Conservation (phyloP, 2,797 vertebrate species). For the Gallinago solitaria region DNA sequence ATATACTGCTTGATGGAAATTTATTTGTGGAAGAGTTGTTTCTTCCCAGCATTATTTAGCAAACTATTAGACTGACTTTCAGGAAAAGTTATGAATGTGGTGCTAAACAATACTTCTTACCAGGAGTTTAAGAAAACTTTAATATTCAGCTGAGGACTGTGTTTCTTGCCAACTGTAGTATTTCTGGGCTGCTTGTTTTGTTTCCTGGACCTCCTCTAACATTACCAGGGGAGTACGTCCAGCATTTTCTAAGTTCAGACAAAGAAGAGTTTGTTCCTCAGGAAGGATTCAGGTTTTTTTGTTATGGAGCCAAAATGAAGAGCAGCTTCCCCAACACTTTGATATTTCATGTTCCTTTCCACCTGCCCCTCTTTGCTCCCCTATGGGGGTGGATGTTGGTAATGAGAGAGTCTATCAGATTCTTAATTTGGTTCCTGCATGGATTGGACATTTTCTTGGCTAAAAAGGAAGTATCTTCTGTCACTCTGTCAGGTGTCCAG, state of each 20-base stretch:
- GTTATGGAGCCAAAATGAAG: background rate
- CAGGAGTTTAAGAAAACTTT: background rate
- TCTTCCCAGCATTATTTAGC: background rate
- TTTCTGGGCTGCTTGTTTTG: background rate
- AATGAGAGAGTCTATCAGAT: background rate
- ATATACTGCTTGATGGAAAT: background rate
- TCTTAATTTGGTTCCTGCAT: background rate
- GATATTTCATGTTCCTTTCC: background rate
- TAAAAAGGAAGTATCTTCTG: background rate
- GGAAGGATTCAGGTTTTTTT: background rate
- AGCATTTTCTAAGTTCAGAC: background rate
- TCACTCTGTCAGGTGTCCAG: background rate
- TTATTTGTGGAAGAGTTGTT: background rate
- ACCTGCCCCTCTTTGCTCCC: rapidly evolving
- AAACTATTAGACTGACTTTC: background rate
- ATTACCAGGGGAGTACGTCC: background rate
- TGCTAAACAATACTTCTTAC: background rate
- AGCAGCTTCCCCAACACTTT: background rate
- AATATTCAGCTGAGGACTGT: background rate
- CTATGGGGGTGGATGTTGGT: background rate
- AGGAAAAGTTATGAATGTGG: background rate
- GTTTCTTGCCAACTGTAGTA: background rate
- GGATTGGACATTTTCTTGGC: background rate
- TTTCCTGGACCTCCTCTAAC: background rate
- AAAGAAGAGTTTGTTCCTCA: background rate